Evolutionary conservation across 2,888 invertebrate species (phyloP).

Genomic region (Eristalis tenax): DNA sequence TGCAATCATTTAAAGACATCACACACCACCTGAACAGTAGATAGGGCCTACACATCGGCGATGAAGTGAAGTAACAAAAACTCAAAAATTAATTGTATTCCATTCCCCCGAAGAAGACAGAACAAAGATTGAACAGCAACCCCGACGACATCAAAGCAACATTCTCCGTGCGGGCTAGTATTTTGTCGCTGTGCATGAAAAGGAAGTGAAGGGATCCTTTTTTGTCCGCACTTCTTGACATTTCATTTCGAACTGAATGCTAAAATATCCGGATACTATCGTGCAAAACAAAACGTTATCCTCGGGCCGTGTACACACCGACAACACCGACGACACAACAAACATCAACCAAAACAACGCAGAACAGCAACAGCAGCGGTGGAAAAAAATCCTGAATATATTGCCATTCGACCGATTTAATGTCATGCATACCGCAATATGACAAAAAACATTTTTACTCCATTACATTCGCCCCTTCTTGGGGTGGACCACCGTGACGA

Average conservation of each 20-base stretch:
- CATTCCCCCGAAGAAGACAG: not conserved
- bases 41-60: not conserved
- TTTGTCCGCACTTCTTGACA: constrained; percentile 38
- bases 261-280: constrained; percentile 47
- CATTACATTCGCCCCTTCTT: constrained; percentile 63
- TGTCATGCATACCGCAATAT: constrained; percentile 72
- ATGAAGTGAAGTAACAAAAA: not conserved
- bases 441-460: constrained; percentile 70
- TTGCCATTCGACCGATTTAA: constrained; percentile 70
- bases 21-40: not conserved
- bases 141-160: constrained; percentile 31
- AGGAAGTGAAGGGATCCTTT: constrained; percentile 16
- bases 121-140: constrained; percentile 3
- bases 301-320: constrained; percentile 8
- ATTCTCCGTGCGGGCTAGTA: constrained; percentile 3
- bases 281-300: constrained; percentile 54
- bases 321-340: not conserved
- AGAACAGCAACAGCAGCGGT: not conserved
- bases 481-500: constrained; percentile 23
- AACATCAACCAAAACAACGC: not conserved
- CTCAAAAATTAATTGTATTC: constrained; percentile 20
- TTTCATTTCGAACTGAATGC: constrained; percentile 52
- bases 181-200: not conserved
- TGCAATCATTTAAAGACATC: not conserved
- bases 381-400: constrained; percentile 52